Evolutionary conservation across 2,888 invertebrate species (phyloP).

Genomic region (Agrotis exclamationis): DNA sequence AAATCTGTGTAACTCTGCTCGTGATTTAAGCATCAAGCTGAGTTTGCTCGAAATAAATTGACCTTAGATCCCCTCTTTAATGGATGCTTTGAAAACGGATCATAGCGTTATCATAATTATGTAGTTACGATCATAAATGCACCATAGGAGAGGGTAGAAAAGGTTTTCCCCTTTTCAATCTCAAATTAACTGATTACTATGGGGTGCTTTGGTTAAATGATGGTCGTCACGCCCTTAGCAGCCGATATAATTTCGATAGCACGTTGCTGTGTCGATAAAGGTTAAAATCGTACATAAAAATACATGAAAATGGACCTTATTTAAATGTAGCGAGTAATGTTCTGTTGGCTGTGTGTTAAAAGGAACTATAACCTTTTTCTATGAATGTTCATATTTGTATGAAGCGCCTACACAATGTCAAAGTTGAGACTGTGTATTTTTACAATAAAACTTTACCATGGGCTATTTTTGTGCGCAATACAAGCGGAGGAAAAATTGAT

Average conservation of each 20-base stretch:
- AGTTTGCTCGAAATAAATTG: slow-evolving; percentile 7
- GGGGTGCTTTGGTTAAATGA: slow-evolving; percentile 11
- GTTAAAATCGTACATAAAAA: background rate
- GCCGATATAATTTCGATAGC: too few relatives aligned
- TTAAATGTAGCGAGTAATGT: too few relatives aligned
- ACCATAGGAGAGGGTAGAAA: background rate
- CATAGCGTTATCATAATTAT: slow-evolving; percentile 34
- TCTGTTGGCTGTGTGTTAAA: too few relatives aligned
- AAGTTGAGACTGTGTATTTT: too few relatives aligned
- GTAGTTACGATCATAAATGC: slow-evolving; percentile 30
- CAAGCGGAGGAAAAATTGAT: background rate
- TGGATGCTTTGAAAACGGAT: slow-evolving; percentile 5
- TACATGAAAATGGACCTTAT: too few relatives aligned
- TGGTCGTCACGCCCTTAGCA: background rate
- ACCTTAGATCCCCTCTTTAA: slow-evolving; percentile 12
- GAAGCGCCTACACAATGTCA: too few relatives aligned
- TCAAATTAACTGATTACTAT: slow-evolving; percentile 34
- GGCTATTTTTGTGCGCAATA: too few relatives aligned
- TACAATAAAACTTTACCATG: too few relatives aligned
- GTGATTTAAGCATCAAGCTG: background rate
- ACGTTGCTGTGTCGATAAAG: background rate
- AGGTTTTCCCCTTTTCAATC: background rate
- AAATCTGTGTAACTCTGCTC: background rate
- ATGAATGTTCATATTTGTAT: too few relatives aligned
- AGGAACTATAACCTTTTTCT: too few relatives aligned